phyloP scores from a whole-genome alignment of 2,113 vertebrate genomes.

The Neomonachus schauinslandi region DNA sequence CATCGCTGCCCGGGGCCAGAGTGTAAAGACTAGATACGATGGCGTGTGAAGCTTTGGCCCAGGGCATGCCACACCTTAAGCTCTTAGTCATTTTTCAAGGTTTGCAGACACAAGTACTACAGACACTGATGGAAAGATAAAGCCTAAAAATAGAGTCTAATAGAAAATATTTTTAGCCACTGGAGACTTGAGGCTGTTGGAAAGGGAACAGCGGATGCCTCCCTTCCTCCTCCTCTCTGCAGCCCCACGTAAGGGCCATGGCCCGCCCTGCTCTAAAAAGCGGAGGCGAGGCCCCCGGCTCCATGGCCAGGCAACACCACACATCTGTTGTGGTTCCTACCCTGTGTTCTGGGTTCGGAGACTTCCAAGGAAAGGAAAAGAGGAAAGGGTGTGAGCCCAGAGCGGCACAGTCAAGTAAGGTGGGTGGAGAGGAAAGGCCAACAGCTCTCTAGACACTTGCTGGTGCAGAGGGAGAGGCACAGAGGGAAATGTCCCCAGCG shows the following conservation, averaged over 20 bases:
- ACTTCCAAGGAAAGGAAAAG: not conserved
- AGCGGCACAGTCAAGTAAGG: not conserved
- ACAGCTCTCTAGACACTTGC: not conserved
- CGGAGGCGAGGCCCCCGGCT: slow-evolving; percentile 8
- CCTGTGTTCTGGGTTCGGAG: not conserved
- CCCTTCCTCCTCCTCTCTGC: slow-evolving; percentile 61
- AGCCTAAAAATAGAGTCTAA: not conserved
- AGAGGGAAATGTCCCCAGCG: not conserved
- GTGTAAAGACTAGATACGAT: fast-evolving
- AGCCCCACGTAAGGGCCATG: not conserved
- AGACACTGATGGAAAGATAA: not conserved
- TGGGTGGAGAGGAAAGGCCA: not conserved
- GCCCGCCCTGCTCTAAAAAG: slow-evolving; percentile 49
- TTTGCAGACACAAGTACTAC: not conserved
- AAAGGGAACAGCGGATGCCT: slow-evolving; percentile 65
- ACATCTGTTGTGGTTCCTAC: not conserved
- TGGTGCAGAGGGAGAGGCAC: not conserved
- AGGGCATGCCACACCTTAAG: not conserved
- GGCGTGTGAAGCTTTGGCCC: not conserved
- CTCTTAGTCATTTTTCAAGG: not conserved
- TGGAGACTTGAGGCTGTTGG: slow-evolving; percentile 71
- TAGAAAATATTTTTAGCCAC: not conserved
- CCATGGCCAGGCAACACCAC: not conserved
- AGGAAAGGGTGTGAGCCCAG: not conserved
- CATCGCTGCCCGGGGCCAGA: fast-evolving